These are phyloP conservation scores for Aspidiotus destructor DNA, from an alignment of 2,888 invertebrate species.

Conservation along the genomic window DNA sequence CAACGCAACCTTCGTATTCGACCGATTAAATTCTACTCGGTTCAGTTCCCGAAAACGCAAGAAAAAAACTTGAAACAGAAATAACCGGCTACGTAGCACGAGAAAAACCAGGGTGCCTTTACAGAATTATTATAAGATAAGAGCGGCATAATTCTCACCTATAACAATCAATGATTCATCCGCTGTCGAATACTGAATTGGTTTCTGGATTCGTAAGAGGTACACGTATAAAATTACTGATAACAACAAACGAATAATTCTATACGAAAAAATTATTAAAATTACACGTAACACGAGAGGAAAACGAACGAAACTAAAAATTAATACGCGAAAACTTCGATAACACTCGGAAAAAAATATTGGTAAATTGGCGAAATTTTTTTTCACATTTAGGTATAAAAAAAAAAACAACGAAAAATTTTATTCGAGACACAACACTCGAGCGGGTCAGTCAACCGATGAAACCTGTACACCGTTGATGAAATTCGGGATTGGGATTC, in stretches of 20 bases:
- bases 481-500: conserved; percentile 23
- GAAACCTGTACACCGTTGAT: conserved; percentile 27
- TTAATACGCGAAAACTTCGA: not conserved
- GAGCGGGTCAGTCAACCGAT: conserved; percentile 29
- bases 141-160: too few relatives aligned
- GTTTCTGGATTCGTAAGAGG: too few relatives aligned
- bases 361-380: conserved; percentile 1
- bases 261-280: not conserved
- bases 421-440: conserved; percentile 18
- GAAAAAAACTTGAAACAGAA: too few relatives aligned
- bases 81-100: too few relatives aligned
- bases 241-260: not conserved
- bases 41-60: too few relatives aligned
- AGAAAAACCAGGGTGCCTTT: too few relatives aligned
- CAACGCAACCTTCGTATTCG: too few relatives aligned
- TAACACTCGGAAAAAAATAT: not conserved
- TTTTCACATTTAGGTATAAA: not conserved
- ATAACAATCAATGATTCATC: too few relatives aligned
- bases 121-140: too few relatives aligned
- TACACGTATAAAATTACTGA: too few relatives aligned
- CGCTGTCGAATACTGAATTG: too few relatives aligned
- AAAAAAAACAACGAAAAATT: conserved; percentile 16
- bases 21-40: too few relatives aligned
- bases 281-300: not conserved
- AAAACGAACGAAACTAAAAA: not conserved